Evolutionary conservation across 2,113 vertebrate genomes (phyloP).

Genomic region (Symphodus melops): DNA sequence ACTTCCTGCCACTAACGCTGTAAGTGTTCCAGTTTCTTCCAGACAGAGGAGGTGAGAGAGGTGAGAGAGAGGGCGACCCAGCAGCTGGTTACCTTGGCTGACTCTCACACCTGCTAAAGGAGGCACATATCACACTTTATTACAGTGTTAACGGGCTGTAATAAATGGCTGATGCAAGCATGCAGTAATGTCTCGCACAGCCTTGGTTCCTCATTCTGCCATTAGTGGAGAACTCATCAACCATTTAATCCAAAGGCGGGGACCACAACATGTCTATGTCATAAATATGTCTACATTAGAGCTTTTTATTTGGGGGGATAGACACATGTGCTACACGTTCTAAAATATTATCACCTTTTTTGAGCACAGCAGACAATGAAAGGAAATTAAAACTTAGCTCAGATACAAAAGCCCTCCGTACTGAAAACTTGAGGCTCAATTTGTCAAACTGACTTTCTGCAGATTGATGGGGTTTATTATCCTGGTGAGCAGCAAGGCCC

Average conservation of each 20-base stretch:
- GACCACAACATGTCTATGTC: constrained; percentile 3
- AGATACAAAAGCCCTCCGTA: constrained; percentile 51
- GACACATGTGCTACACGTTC: constrained; percentile 30
- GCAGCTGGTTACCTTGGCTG: constrained; percentile 78
- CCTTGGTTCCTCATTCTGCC: constrained; percentile 23
- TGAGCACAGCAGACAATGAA: constrained; percentile 11
- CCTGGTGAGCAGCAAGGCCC: constrained; percentile 53
- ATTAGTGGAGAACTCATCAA: constrained; percentile 46
- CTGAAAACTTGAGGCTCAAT: constrained; percentile 57
- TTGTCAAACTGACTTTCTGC: constrained; percentile 68
- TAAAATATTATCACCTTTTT: too few species aligned
- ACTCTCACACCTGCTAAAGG: constrained; percentile 73
- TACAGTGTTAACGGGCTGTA: constrained; percentile 40
- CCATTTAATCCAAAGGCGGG: constrained; percentile 34
- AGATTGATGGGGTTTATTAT: constrained; percentile 62
- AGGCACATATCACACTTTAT: constrained; percentile 51
- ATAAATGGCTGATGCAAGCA: constrained; percentile 74
- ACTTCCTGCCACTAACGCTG: constrained; percentile 70
- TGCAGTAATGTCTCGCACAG: constrained; percentile 46
- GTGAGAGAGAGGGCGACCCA: constrained; percentile 66
- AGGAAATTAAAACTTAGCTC: constrained; percentile 35
- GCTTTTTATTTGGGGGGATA: constrained; percentile 25
- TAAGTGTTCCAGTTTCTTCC: constrained; percentile 72
- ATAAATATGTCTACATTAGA: constrained; percentile 5
- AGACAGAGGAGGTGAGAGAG: constrained; percentile 68